phyloP scores from a whole-genome alignment of 2,113 vertebrate species.

The Chrysochloris asiatica region DNA sequence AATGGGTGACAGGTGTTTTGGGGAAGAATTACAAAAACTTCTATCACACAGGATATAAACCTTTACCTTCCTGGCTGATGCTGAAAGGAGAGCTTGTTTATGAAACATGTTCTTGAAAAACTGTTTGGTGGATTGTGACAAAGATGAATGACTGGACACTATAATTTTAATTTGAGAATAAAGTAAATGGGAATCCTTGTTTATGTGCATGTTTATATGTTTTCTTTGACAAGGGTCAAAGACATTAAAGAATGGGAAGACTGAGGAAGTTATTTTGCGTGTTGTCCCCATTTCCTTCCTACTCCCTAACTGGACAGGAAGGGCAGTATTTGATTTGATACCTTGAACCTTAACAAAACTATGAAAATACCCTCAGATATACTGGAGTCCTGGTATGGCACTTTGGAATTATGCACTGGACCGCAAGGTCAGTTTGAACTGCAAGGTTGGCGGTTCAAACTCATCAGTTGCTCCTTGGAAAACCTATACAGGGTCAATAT shows the following conservation, averaged over 20 bases:
- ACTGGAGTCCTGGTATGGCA: no score
- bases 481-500: no score
- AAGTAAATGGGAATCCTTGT: slow-evolving; percentile 69
- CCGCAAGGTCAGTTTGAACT: no score
- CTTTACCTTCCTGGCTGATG: slow-evolving; percentile 76
- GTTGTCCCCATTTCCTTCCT: neutral
- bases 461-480: no score
- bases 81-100: slow-evolving; percentile 74
- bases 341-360: neutral
- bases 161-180: slow-evolving; percentile 70
- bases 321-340: neutral
- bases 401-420: no score
- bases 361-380: slow-evolving; percentile 41
- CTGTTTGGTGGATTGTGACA: slow-evolving; percentile 47
- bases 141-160: slow-evolving; percentile 71
- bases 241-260: slow-evolving; percentile 41
- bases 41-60: slow-evolving; percentile 66
- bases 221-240: slow-evolving; percentile 64
- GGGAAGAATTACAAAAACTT: slow-evolving; percentile 71
- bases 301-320: neutral
- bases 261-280: neutral
- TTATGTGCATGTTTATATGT: slow-evolving; percentile 12
- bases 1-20: slow-evolving; percentile 81
- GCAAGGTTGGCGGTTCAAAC: no score
- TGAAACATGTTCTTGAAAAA: slow-evolving; percentile 65